Evolutionary conservation across 2,113 vertebrate genomes (phyloP).

Genomic region (Mohoua ochrocephala): DNA sequence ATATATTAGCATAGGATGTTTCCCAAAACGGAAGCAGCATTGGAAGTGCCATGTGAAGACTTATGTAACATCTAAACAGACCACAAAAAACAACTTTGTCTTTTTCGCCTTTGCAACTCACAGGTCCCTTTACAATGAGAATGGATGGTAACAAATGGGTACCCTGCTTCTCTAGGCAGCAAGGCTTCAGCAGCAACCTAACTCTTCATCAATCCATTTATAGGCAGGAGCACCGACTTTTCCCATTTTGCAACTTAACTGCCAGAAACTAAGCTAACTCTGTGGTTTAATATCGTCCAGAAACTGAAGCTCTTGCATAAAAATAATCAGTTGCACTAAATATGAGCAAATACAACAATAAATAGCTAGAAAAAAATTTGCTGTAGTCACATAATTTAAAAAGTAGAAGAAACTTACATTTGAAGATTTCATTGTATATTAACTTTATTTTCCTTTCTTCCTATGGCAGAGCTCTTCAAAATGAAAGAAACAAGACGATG

Average conservation of each 20-base stretch:
- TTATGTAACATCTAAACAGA: background rate
- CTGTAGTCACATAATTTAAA: background rate
- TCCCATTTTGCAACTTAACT: background rate
- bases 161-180: background rate
- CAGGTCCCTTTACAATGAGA: background rate
- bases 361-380: background rate
- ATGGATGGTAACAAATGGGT: background rate
- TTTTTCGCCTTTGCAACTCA: background rate
- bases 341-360: background rate
- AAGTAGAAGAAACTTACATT: background rate
- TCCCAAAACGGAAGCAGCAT: background rate
- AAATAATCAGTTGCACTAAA: background rate
- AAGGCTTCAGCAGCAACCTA: background rate
- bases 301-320: background rate
- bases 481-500: background rate
- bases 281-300: background rate
- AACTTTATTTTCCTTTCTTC: background rate
- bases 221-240: background rate
- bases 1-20: background rate
- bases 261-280: background rate
- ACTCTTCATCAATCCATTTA: background rate
- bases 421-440: background rate
- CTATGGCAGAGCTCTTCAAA: background rate
- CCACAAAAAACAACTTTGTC: background rate
- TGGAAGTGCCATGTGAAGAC: background rate